Base-by-base conservation (phyloP, 2,113 vertebrate species). In the Morone chrysops region DNA sequence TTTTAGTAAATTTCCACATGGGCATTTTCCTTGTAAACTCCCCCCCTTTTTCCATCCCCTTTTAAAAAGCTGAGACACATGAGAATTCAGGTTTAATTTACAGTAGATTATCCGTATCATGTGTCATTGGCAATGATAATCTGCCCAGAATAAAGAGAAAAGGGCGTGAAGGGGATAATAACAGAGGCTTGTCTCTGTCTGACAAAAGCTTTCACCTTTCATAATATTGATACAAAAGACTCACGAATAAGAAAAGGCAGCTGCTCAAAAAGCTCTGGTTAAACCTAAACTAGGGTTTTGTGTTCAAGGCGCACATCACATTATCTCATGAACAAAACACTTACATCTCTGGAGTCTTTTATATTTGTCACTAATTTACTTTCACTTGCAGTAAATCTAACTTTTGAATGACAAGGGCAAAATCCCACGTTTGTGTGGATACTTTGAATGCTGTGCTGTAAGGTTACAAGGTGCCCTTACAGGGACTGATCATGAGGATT, bases 171-270 rank as follows among this genome's bases (percentile, higher is more conserved):
- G 91, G 93, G 91, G 92, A 94, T 92, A 91, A 91, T 91, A 90
- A 91, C 93, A 93, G 92, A 93, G 95, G 94, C 94, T 95, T 94
- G 91, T 95, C 94, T 94, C 89, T 92, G 93, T 94, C 93, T 95
- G 89, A 94, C 91, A 92, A 92, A 90, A 90, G 89, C 86, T 73
- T 89, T 81, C 91, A 92, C 93, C 93, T 94, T 95, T 95, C 95
- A 94, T 95, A 94, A 95, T 93, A 93, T 95, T 93, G 78, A 82
- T 78, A 89, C 91, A 91, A 93, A 92, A 87, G 91, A 80, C 59
- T 82, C 59, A 36, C 65, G 70, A 67, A 89, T 78, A 73, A 86
- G 83, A 91, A 90, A 78, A 82, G 87, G 12, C 83, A 87, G 89
- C 85, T 80, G 79, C 79, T 84, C 57, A 68, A 85, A 89, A 88